Percentiles rank a stretch among this genome's conserved stretches.
These are phyloP conservation scores for Amphipyra berbera DNA, from an alignment of 2,888 invertebrate species.

Conservation along the genomic window DNA sequence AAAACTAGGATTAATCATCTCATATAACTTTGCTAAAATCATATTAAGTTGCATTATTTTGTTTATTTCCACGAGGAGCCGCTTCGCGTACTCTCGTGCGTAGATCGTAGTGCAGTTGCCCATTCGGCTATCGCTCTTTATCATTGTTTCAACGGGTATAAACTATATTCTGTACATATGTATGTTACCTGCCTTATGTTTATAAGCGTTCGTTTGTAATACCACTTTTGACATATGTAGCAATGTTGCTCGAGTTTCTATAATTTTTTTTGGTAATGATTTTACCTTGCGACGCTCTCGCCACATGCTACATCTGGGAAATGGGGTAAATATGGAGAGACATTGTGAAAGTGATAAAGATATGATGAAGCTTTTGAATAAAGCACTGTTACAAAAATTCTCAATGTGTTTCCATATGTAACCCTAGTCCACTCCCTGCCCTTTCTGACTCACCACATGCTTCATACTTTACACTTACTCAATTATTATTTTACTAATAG, in stretches of 20 bases:
- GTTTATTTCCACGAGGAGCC: slow-evolving; percentile 60
- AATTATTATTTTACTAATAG: slow-evolving; percentile 57
- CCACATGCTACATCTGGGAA: slow-evolving; percentile 90
- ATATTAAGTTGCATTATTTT: slow-evolving; percentile 74
- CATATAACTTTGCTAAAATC: slow-evolving; percentile 76
- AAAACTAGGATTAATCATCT: slow-evolving; percentile 79
- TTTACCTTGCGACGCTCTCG: slow-evolving; percentile 85
- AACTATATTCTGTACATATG: slow-evolving; percentile 84
- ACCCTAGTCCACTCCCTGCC: slow-evolving; percentile 80
- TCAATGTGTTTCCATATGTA: slow-evolving; percentile 92
- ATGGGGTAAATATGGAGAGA: slow-evolving; percentile 93
- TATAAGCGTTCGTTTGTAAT: slow-evolving; percentile 90
- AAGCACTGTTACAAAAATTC: slow-evolving; percentile 92
- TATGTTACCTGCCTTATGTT: slow-evolving; percentile 88
- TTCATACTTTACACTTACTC: slow-evolving; percentile 51
- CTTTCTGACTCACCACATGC: slow-evolving; percentile 61
- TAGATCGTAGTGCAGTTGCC: slow-evolving; percentile 67
- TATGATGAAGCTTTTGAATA: slow-evolving; percentile 91
- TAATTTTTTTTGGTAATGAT: slow-evolving; percentile 78
- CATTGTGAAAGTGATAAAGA: slow-evolving; percentile 91
- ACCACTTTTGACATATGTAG: slow-evolving; percentile 91
- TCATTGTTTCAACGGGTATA: slow-evolving; percentile 87
- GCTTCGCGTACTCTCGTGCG: slow-evolving; percentile 53
- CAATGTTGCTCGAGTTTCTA: slow-evolving; percentile 87
- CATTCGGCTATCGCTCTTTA: slow-evolving; percentile 83